Base-by-base conservation (phyloP, 2,797 vertebrate genomes). In the Chiroxiphia lanceolata region DNA sequence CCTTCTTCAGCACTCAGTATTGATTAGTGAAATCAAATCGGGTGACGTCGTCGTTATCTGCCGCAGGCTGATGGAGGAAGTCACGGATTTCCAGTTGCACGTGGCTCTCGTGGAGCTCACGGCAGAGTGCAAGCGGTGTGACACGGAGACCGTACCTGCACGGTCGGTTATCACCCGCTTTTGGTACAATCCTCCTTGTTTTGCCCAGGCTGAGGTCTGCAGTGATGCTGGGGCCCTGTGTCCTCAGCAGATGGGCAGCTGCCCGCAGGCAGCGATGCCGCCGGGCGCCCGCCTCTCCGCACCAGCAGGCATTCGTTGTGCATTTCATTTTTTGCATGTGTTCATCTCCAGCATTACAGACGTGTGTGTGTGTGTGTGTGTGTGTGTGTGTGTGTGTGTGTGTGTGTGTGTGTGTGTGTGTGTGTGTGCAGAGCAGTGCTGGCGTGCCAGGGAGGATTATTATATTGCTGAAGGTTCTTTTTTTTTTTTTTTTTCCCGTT, bases 101-200 rank as follows among this genome's bases (percentile, higher is more conserved):
- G 2, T 27, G 83, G 44, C 59, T 79, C 27, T 56, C 3, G 0
- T 50, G 40, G 75, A 47, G 54, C 36, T 65, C 44, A 2, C 3
- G 47, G 67, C 51, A n/a, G 60, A 11, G 38, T 13, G 25, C 13
- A 18, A 33, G 38, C 3, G 1, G 10, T 8, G 29, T 33, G 54
- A 15, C 13, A 20, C 31, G 1, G 3, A 38, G 45, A 7, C 45
- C 0, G 0, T 48, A 21, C 25, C 83, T 9, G 12, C 11, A 1
- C 3, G 34, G 38, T 20, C 3, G 0, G 6, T 65, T 83, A 38
- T 45, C 60, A 19, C 65, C 26, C 19, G 1, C 11, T 61, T 57
- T 8, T n/a, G 14, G 20, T 74, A 23, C 53, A 74, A 45, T 57
- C 48, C 19, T 48, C 45, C 29, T 74, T 0, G 16, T 83, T 65